Evolutionary conservation across 1,140 invertebrate genomes (phyloP).

Genomic region (Carposina sasakii): DNA sequence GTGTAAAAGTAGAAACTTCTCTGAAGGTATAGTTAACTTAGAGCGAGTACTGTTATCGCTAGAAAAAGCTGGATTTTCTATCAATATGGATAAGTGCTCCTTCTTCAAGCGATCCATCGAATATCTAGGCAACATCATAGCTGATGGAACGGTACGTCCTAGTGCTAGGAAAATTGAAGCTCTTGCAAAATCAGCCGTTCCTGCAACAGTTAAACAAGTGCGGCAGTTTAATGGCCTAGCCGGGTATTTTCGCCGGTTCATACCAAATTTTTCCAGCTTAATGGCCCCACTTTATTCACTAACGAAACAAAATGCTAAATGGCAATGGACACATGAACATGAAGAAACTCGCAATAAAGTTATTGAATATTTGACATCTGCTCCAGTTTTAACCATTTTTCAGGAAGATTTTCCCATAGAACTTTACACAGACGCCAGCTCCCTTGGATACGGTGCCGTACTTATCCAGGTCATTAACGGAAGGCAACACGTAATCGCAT

Average conservation of each 20-base stretch:
- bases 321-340: conserved; percentile 12
- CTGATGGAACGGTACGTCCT: not conserved
- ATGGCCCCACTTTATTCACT: conserved; percentile 4
- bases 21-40: conserved; percentile 12
- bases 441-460: conserved; percentile 44
- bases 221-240: conserved; percentile 8
- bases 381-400: conserved; percentile 3
- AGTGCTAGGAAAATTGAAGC: conserved; percentile 12
- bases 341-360: conserved; percentile 6
- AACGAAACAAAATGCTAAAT: conserved; percentile 5
- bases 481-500: conserved; percentile 7
- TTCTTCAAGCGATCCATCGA: conserved; percentile 19
- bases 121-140: conserved; percentile 1
- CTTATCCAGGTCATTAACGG: conserved; percentile 35
- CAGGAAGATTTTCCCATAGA: conserved; percentile 20
- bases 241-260: conserved; percentile 28
- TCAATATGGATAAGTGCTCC: conserved; percentile 11
- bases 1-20: conserved; percentile 18
- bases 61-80: conserved; percentile 11
- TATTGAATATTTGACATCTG: conserved; percentile 4
- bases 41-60: conserved; percentile 7
- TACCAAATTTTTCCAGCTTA: conserved; percentile 24
- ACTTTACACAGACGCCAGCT: conserved; percentile 39
- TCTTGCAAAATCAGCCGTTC: conserved; percentile 17
- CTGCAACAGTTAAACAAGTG: conserved; percentile 18